phyloP scores from a whole-genome alignment of 2,113 vertebrate species.

The Charina bottae region DNA sequence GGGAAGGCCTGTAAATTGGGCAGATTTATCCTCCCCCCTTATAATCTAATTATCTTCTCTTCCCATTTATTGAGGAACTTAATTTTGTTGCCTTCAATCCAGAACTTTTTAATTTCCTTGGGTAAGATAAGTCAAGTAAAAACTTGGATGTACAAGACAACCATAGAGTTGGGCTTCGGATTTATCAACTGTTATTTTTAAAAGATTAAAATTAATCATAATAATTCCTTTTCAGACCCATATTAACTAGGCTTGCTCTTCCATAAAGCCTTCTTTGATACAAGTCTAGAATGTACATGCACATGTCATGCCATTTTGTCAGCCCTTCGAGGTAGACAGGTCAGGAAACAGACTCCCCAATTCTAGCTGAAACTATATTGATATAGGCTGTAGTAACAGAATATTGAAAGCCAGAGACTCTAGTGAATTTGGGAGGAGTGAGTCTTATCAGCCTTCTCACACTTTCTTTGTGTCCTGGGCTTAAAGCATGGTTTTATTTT shows the following conservation, averaged over 20 bases:
- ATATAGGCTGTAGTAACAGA: neutral
- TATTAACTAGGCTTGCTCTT: neutral
- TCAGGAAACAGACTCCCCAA: neutral
- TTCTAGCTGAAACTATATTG: neutral
- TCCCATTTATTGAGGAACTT: too few species aligned
- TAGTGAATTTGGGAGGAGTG: neutral
- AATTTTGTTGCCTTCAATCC: too few species aligned
- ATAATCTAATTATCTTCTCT: too few species aligned
- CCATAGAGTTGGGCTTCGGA: too few species aligned
- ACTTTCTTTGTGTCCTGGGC: neutral
- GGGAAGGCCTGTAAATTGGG: too few species aligned
- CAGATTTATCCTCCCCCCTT: too few species aligned
- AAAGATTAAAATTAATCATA: neutral
- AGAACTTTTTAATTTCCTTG: too few species aligned
- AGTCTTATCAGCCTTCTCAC: neutral
- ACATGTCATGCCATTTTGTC: neutral
- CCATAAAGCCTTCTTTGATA: neutral
- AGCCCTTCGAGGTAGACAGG: neutral
- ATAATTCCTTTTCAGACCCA: neutral
- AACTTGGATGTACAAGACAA: too few species aligned
- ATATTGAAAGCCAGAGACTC: neutral
- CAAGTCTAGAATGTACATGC: neutral
- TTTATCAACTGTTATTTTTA: neutral
- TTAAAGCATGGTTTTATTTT: neutral
- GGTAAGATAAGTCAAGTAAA: too few species aligned